Conservation (phyloP, 2,113 vertebrate genomes). For the Brachypodius melanocephalos region DNA sequence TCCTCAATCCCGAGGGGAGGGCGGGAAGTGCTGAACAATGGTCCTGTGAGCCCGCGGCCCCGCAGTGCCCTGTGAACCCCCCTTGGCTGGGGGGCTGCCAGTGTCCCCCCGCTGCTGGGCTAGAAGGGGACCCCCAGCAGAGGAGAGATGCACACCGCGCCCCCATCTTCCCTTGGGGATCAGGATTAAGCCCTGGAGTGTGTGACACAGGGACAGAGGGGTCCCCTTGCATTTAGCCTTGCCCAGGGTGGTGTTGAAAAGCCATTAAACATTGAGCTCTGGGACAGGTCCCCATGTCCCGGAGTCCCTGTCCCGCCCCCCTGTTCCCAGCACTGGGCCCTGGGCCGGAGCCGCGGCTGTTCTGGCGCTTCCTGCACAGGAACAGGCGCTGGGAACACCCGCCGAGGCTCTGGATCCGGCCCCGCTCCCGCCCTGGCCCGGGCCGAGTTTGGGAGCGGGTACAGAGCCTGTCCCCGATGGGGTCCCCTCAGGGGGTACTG, state of each 20-base stretch:
- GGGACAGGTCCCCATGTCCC: neutral
- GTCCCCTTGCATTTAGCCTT: neutral
- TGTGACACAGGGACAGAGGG: accelerated
- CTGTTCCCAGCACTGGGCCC: neutral
- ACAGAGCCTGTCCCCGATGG: accelerated
- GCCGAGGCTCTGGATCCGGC: neutral
- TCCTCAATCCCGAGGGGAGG: conserved; percentile 29
- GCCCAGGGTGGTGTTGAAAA: conserved; percentile 27
- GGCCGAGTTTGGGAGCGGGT: accelerated
- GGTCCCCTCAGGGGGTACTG: accelerated
- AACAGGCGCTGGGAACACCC: conserved; percentile 39
- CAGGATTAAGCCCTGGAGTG: neutral
- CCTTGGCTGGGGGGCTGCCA: neutral
- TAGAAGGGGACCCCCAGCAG: neutral
- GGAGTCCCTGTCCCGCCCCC: neutral
- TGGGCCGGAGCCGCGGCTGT: neutral
- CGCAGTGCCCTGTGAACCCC: neutral
- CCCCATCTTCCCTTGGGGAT: neutral
- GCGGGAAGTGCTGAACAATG: conserved; percentile 58
- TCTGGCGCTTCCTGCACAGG: conserved; percentile 39
- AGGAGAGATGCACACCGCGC: neutral
- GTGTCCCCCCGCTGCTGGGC: accelerated
- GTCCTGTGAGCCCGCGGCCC: neutral
- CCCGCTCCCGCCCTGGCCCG: neutral
- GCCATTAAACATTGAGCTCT: neutral